Conservation (phyloP, 2,113 vertebrate genomes). For the Propithecus coquereli region DNA sequence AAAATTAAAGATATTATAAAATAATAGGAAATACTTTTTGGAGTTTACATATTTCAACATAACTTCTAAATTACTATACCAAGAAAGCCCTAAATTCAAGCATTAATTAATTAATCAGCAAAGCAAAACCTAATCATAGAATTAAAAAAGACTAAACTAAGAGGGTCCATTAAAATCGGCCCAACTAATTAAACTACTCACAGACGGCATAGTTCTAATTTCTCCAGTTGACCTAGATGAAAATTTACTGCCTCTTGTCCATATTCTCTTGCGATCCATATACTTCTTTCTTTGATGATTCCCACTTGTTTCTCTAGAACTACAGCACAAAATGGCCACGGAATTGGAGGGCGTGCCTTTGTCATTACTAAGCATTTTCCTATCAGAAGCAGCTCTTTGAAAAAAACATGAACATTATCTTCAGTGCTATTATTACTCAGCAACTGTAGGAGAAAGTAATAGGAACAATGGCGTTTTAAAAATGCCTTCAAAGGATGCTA, state of each 20-base stretch:
- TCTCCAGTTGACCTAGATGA: background rate
- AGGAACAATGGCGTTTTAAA: background rate
- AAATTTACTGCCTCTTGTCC: background rate
- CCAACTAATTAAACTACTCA: conserved; percentile 55
- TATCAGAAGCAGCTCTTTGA: conserved; percentile 48
- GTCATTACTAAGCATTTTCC: conserved; percentile 74
- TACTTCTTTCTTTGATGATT: conserved; percentile 1
- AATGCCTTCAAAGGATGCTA: conserved; percentile 8
- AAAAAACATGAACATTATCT: conserved; percentile 50
- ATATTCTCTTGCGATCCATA: conserved; percentile 11
- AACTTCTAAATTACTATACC: background rate
- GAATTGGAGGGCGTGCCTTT: conserved; percentile 48
- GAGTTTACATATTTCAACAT: conserved; percentile 3
- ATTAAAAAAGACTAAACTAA: conserved; percentile 36
- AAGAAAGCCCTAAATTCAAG: background rate
- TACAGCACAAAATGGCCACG: conserved; percentile 68
- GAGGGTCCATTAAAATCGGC: conserved; percentile 31
- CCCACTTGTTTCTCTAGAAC: conserved; percentile 62
- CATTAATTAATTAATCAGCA: conserved; percentile 27
- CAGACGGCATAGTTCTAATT: conserved; percentile 53
- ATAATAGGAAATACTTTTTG: conserved; percentile 30
- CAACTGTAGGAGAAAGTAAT: background rate
- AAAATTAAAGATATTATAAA: conserved; percentile 41
- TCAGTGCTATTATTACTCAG: background rate
- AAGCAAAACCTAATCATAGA: conserved; percentile 48